Conservation (phyloP, 2,113 vertebrate species). For the Leptocoma aspasia region DNA sequence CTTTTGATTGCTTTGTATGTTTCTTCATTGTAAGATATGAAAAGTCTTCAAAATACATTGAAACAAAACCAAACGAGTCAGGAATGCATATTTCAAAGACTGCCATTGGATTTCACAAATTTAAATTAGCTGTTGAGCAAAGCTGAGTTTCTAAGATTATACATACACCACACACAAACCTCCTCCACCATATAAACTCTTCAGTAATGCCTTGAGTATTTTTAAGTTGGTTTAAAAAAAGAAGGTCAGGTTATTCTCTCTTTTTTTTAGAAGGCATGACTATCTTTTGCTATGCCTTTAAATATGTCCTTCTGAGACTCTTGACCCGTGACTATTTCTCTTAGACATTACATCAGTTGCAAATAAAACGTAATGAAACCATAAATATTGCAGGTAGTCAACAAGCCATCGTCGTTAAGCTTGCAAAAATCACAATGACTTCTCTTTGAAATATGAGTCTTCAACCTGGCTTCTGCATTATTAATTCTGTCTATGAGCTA, state of each 20-base stretch:
- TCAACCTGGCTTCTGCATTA: background rate
- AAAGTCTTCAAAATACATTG: background rate
- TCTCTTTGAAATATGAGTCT: background rate
- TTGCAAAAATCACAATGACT: conserved; percentile 7
- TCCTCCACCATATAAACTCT: background rate
- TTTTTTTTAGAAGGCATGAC: conserved; percentile 1
- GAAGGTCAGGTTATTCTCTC: background rate
- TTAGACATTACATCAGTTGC: conserved; percentile 65
- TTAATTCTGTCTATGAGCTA: background rate
- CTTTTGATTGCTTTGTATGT: background rate
- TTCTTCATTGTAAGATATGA: background rate
- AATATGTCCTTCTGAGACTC: conserved; percentile 32
- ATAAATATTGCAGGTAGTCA: conserved; percentile 63
- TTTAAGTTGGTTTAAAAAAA: background rate
- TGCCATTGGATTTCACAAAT: background rate
- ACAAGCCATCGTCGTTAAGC: background rate
- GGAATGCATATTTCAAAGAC: background rate
- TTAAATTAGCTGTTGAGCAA: background rate
- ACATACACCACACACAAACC: background rate
- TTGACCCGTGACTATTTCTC: conserved; percentile 26
- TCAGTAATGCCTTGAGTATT: background rate
- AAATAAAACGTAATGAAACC: conserved; percentile 57
- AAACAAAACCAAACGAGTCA: background rate
- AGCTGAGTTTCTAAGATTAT: conserved; percentile 2
- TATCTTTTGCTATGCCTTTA: conserved; percentile 34